These are phyloP conservation scores for Dryocosmus kuriphilus DNA, from an alignment of 2,888 invertebrate species.

Conservation along the genomic window DNA sequence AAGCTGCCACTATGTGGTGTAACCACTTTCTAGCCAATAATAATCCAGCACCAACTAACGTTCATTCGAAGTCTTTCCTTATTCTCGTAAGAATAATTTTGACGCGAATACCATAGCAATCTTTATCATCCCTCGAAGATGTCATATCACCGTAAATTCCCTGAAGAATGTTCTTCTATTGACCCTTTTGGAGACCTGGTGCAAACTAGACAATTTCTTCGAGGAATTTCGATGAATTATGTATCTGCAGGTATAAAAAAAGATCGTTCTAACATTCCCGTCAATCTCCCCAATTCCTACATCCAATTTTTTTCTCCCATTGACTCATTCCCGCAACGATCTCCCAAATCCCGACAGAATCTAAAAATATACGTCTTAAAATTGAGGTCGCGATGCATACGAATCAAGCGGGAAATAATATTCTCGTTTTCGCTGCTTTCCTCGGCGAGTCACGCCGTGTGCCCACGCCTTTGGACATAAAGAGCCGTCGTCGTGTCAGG, in stretches of 20 bases:
- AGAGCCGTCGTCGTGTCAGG: constrained; percentile 31
- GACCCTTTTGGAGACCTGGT: neutral
- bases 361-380: neutral
- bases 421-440: constrained; percentile 60
- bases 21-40: constrained; percentile 6
- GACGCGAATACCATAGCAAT: neutral
- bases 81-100: neutral
- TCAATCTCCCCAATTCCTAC: neutral
- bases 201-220: neutral
- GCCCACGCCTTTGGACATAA: constrained; percentile 63
- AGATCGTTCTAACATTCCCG: neutral
- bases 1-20: neutral
- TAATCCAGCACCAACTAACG: too few species aligned
- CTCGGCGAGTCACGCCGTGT: constrained; percentile 67
- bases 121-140: neutral
- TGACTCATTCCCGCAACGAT: neutral
- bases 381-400: constrained; percentile 38
- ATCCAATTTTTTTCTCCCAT: neutral
- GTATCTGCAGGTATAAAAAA: neutral
- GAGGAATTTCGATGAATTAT: neutral
- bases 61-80: neutral
- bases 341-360: neutral
- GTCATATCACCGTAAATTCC: neutral
- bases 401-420: constrained; percentile 59
- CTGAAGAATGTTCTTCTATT: neutral